These are phyloP conservation scores for Xiphophorus birchmanni DNA, from an alignment of 2,797 vertebrate species.

Conservation along the genomic window DNA sequence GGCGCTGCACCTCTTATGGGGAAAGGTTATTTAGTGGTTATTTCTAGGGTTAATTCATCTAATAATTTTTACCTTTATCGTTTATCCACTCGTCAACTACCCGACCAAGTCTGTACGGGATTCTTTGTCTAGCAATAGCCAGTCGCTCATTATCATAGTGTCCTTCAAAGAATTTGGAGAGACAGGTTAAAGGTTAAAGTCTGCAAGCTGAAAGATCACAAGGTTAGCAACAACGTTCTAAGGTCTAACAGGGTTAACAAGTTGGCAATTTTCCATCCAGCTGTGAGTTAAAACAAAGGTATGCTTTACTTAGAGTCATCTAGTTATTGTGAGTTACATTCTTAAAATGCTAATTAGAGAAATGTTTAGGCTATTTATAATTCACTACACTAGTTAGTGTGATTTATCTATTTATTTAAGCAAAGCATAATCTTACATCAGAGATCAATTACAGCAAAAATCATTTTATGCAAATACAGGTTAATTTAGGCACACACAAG, in stretches of 20 bases:
- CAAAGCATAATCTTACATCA: constrained; percentile 55
- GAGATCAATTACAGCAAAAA: constrained; percentile 58
- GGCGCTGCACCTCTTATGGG: constrained; percentile 86
- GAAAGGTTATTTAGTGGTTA: constrained; percentile 83
- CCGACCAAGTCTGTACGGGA: constrained; percentile 99
- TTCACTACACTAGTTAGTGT: constrained; percentile 80
- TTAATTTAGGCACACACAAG: constrained; percentile 58
- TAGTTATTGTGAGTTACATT: constrained; percentile 78
- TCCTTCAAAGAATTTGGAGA: constrained; percentile 99
- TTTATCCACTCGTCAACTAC: constrained; percentile 99
- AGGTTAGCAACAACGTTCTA: constrained; percentile 83
- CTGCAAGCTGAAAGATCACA: constrained; percentile 87
- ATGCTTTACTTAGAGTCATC: constrained; percentile 72
- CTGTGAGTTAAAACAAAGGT: constrained; percentile 80
- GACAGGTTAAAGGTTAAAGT: constrained; percentile 93
- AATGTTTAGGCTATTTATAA: constrained; percentile 85
- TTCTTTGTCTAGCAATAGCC: constrained; percentile 99
- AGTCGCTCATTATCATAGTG: constrained; percentile 99
- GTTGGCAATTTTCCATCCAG: constrained; percentile 80
- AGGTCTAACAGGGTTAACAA: constrained; percentile 83
- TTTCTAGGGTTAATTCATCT: constrained; percentile 86
- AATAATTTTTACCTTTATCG: constrained; percentile 99
- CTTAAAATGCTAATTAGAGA: constrained; percentile 78
- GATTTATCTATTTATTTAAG: constrained; percentile 71
- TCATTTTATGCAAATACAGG: constrained; percentile 56